phyloP scores from a whole-genome alignment of 64 coral and sea anemone species.

The Orbicella faveolata region DNA sequence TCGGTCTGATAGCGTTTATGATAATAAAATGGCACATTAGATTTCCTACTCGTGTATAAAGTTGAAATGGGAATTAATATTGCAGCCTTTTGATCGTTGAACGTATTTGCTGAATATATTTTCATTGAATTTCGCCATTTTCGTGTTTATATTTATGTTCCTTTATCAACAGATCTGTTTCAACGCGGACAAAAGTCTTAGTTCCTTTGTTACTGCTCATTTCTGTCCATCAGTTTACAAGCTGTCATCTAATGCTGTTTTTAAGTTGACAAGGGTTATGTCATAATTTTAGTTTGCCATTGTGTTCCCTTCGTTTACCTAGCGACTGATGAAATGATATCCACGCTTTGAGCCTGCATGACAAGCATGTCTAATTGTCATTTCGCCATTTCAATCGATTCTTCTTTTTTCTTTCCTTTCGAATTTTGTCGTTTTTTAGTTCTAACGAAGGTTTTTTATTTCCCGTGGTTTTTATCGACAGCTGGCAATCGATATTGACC shows the following conservation, averaged over 20 bases:
- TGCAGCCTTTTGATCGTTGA: no score
- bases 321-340: slow-evolving; percentile 24
- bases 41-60: no score
- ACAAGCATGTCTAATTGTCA: not conserved
- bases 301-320: slow-evolving; percentile 6
- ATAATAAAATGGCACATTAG: no score
- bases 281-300: not conserved
- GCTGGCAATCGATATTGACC: not conserved
- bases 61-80: no score
- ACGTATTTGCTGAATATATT: no score
- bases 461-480: not conserved
- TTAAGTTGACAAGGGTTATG: slow-evolving; percentile 20
- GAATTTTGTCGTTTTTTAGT: not conserved
- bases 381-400: not conserved
- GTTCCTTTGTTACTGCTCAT: not conserved
- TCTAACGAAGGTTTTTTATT: not conserved
- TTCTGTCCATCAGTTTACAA: not conserved
- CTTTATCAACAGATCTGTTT: not conserved
- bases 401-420: not conserved
- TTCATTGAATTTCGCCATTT: no score
- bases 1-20: no score
- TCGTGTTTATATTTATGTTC: no score
- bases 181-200: not conserved
- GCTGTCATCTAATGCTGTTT: slow-evolving; percentile 6
- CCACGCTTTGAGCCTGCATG: not conserved